Percentiles rank a stretch among this genome's conserved stretches.
phyloP scores from a whole-genome alignment of 2,113 vertebrate species.

The Ophthalmolycus amberensis region DNA sequence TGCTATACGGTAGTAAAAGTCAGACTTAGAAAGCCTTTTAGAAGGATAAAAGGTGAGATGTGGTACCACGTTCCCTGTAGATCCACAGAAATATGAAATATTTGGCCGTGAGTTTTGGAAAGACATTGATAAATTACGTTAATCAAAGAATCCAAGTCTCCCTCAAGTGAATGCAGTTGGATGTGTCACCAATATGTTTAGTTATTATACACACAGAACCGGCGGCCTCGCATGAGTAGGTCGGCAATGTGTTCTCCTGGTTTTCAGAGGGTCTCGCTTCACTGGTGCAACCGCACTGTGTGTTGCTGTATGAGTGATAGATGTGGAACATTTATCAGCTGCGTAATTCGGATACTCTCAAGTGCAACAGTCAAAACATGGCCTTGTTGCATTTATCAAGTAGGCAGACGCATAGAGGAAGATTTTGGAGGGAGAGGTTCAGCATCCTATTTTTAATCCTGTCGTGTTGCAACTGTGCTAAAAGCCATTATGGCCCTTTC shows the following conservation, averaged over 20 bases:
- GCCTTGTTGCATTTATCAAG: conserved; percentile 46
- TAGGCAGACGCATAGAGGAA: conserved; percentile 36
- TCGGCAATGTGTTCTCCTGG: conserved; percentile 29
- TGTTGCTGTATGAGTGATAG: conserved; percentile 31
- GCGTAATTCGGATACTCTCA: conserved; percentile 57
- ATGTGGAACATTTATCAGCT: conserved; percentile 33
- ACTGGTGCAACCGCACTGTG: conserved; percentile 17
- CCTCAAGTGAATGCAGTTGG: conserved; percentile 31
- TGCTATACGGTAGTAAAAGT: background rate
- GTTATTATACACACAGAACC: conserved; percentile 11
- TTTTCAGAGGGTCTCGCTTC: conserved; percentile 26
- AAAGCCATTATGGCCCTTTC: background rate
- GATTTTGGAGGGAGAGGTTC: conserved; percentile 30
- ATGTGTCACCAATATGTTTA: conserved; percentile 18
- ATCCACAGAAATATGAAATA: conserved; percentile 25
- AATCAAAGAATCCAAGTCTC: conserved; percentile 29
- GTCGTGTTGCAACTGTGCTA: background rate
- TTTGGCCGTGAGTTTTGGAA: conserved; percentile 4
- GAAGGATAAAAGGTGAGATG: conserved; percentile 8
- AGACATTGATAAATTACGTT: conserved; percentile 38
- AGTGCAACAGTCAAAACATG: conserved; percentile 61
- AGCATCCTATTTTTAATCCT: conserved; percentile 32
- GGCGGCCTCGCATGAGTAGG: background rate
- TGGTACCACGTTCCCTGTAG: background rate
- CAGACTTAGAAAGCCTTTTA: background rate